Evolutionary conservation across 2,113 vertebrate species (phyloP).

Genomic region (Onychostruthus taczanowskii): DNA sequence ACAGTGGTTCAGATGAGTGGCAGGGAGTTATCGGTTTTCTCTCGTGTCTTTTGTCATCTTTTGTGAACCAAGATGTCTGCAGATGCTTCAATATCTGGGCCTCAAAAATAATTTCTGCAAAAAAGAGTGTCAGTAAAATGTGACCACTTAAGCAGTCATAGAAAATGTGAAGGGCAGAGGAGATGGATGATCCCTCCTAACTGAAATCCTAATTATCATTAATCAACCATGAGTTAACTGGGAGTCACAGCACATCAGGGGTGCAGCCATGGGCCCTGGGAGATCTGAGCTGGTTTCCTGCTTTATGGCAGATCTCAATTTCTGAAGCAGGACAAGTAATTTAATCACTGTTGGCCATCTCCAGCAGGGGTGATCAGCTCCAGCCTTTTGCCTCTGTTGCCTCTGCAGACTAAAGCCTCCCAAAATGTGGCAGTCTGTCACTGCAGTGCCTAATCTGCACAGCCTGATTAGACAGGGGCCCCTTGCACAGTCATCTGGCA

Average conservation of each 20-base stretch:
- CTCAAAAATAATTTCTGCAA: neutral
- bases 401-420: neutral
- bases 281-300: neutral
- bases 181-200: neutral
- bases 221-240: neutral
- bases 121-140: neutral
- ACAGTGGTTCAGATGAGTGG: neutral
- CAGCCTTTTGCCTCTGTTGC: neutral
- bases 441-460: neutral
- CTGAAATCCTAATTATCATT: neutral
- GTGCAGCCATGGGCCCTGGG: neutral
- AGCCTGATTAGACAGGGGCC: neutral
- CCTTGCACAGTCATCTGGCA: slow-evolving; percentile 16
- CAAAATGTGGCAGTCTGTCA: neutral
- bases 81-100: neutral
- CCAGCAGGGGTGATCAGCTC: neutral
- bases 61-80: neutral
- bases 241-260: neutral
- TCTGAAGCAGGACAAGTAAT: neutral
- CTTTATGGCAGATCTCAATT: neutral
- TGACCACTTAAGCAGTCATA: neutral
- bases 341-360: neutral
- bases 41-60: neutral
- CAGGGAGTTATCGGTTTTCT: neutral
- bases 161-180: neutral